These are phyloP conservation scores for Macaria liturata DNA, from an alignment of 2,888 invertebrate genomes.

Conservation along the genomic window DNA sequence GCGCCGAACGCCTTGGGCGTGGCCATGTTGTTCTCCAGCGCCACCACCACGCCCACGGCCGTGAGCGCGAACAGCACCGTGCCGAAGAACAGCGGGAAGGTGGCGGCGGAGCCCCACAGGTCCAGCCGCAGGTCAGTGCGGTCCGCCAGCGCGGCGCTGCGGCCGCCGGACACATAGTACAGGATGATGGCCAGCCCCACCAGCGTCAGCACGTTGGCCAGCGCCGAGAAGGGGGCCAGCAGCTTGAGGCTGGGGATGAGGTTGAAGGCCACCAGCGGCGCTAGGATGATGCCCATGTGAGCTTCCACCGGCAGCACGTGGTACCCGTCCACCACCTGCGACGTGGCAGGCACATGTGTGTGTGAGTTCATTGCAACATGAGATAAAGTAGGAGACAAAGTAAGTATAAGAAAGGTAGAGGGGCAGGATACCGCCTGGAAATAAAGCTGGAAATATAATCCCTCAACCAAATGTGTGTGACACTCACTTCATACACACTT, in stretches of 20 bases:
- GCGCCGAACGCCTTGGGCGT: conserved; percentile 91
- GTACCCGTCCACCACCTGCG: conserved; percentile 45
- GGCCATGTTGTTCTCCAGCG: conserved; percentile 95
- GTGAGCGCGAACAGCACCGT: conserved; percentile 96
- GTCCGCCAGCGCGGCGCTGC: conserved; percentile 76
- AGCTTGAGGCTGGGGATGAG: conserved; percentile 89
- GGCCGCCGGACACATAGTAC: conserved; percentile 89
- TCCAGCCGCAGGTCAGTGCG: conserved; percentile 65
- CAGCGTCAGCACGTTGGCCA: conserved; percentile 92
- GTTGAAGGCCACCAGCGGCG: conserved; percentile 88
- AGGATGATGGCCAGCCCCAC: conserved; percentile 90
- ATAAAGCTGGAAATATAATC: too few species aligned
- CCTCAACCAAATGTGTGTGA: too few species aligned
- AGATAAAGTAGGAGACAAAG: too few species aligned
- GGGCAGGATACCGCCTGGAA: too few species aligned
- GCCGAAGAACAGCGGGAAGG: conserved; percentile 96
- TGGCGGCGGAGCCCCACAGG: conserved; percentile 86
- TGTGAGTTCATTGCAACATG: too few species aligned
- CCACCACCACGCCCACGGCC: conserved; percentile 91
- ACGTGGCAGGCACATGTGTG: too few species aligned
- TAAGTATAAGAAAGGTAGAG: too few species aligned
- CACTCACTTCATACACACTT: too few species aligned
- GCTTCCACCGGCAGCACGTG: conserved; percentile 75
- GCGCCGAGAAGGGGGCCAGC: conserved; percentile 91
- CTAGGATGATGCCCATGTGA: conserved; percentile 86